Evolutionary conservation across 2,113 vertebrate genomes (phyloP), one percentile per base, ranked within the genome.

Genomic region (Pelodiscus sinensis): DNA sequence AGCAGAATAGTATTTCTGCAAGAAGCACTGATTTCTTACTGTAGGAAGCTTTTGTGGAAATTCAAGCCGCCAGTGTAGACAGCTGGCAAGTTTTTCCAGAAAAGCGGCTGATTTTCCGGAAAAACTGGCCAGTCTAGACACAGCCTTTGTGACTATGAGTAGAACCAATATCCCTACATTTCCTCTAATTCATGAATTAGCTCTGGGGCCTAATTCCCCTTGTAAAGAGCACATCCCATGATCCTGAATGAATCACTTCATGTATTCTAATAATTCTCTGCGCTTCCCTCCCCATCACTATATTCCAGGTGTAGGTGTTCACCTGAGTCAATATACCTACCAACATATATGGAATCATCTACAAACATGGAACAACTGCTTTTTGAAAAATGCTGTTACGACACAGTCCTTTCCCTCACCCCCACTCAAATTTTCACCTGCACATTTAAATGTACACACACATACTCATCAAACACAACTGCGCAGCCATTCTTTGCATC

Each of bases 341-440:
- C 52, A 91, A 82, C 91, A 94, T 82, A 88, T 94, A 90, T 88
- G 92, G 52, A 94, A 92, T 92, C 71, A 94, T 89, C 88, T 68
- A 78, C 87, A 93, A 90, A 80, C 52, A 58, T 62, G 38, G 78
- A 92, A 65, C 62, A 96, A 86, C 94, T 91, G 92, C 44, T 44
- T 44, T 44, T 44, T 44, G 78, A 68, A 82, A 88, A 88, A 78
- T 15, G n/a, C 6, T 82, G 94, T 93, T 92, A 93, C 81, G 94
- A 96, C 81, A 93, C 78, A 94, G 84, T 94, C 77, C 94, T 95
- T 90, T 96, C 96, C 94, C 94, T 56, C 84, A 22, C 1, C 50
- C 81, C 90, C 79, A 91, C 87, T 58, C 94, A 92, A 89, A 97
- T 97, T 98, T 97, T 97, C 97, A 97, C 97, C 95, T 97, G 80